A percentile compares a stretch with the other conserved stretches of the same genome.
phyloP scores from a whole-genome alignment of 1,140 invertebrate genomes.

The Drosophila virilis region DNA sequence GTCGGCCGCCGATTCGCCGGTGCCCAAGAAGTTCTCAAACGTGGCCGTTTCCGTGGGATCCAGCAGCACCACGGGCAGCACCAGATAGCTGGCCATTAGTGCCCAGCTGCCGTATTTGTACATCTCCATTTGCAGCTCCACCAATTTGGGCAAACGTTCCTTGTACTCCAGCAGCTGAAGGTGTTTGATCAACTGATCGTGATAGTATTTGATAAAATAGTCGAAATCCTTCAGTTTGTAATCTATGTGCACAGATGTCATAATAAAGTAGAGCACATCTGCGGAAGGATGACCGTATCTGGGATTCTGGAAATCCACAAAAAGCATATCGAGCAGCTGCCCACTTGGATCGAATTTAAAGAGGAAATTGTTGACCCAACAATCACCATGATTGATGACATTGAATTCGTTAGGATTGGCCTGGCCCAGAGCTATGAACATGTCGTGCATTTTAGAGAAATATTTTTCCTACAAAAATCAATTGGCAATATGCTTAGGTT shows the following conservation, averaged over 20 bases:
- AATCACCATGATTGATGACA: slow-evolving; percentile 88
- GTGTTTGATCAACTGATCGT: slow-evolving; percentile 64
- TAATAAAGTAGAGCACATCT: slow-evolving; percentile 67
- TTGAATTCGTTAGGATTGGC: slow-evolving; percentile 85
- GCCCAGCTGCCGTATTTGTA: slow-evolving; percentile 56
- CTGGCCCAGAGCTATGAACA: not conserved
- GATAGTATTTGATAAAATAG: slow-evolving; percentile 65
- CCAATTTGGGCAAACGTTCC: slow-evolving; percentile 44
- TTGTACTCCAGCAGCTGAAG: slow-evolving; percentile 59
- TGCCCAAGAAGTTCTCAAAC: slow-evolving; percentile 64
- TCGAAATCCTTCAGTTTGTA: slow-evolving; percentile 71
- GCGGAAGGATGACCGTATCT: slow-evolving; percentile 55
- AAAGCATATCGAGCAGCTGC: slow-evolving; percentile 71
- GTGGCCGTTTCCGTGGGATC: slow-evolving; percentile 60
- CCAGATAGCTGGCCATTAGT: slow-evolving; percentile 38
- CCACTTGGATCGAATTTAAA: slow-evolving; percentile 84
- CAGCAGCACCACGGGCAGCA: slow-evolving; percentile 65
- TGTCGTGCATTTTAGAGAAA: not conserved
- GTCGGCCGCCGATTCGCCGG: slow-evolving; percentile 13
- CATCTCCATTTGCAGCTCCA: slow-evolving; percentile 63
- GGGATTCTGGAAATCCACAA: slow-evolving; percentile 74
- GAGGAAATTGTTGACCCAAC: slow-evolving; percentile 89
- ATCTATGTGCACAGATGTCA: slow-evolving; percentile 67
- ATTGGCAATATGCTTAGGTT: too few species aligned
- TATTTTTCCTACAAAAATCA: slow-evolving; percentile 40